Conservation (phyloP, 2,113 vertebrate genomes). For the Proteles cristata region DNA sequence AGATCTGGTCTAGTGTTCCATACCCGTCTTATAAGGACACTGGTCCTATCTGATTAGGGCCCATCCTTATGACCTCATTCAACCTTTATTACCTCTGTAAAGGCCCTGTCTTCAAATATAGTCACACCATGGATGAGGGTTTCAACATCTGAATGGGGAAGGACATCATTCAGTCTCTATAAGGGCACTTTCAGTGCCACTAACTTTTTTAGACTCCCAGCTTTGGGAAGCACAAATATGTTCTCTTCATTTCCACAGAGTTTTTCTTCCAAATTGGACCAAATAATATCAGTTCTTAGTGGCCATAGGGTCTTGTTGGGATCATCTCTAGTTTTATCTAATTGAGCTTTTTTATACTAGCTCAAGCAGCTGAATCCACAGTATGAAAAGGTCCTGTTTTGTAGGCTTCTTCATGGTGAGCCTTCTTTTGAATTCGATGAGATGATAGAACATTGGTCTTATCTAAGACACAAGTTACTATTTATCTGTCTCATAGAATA, state of each 20-base stretch:
- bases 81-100: neutral
- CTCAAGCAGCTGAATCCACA: neutral
- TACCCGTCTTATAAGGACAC: neutral
- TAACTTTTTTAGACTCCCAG: neutral
- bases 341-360: neutral
- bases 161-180: neutral
- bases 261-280: neutral
- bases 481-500: neutral
- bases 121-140: neutral
- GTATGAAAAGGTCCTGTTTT: neutral
- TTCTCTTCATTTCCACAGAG: neutral
- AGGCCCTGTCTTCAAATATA: neutral
- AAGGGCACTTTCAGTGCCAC: neutral
- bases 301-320: neutral
- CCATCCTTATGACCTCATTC: neutral
- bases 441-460: neutral
- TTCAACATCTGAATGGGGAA: neutral
- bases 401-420: neutral
- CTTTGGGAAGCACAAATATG: neutral
- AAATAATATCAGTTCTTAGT: neutral
- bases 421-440: neutral
- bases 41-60: neutral
- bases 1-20: neutral
- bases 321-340: neutral
- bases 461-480: neutral